Base-by-base conservation (phyloP, 2,888 invertebrate species). In the Epicampocera succincta region DNA sequence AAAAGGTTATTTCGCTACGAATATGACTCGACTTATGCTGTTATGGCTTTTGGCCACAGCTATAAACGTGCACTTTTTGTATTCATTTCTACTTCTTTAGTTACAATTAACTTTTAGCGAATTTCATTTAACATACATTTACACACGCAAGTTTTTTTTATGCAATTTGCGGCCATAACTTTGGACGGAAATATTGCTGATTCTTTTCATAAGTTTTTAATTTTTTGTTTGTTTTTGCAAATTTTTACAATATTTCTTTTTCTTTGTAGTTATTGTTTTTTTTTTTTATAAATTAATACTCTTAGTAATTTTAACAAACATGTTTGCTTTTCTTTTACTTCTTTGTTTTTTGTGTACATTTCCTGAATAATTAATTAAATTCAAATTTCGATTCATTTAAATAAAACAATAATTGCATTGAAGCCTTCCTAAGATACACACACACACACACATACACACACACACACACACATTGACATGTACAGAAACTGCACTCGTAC, bases 281-380 rank as follows among this genome's bases (percentile, higher is more conserved):
- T 60, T 46, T 54, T 60, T 52, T 68, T 73, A 11, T 58, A 68
- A 44, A 42, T 71, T 40, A 52, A 44, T 52, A 46, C n/a, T 58
- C 29, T 56, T 38, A 65, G 21, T 44, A 54, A 13, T 46, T 63
- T 54, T n/a, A 44, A 19, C 38, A 54, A 15, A 33, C n/a, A 54
- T 21, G 46, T 25, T 17, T n/a, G 13, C 21, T 21, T 13, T n/a
- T n/a, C n/a, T 1, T 33, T 33, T 25, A 2, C 4, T 19, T 42
- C 11, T 25, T 13, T n/a, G n/a, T n/a, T n/a, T 44, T 25, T 54
- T 29, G 21, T 61, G 52, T 78, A 78, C 78, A 82, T 82, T 78
- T 82, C 78, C 82, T 82, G 78, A 78, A 82, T 82, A 82, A 71
- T 75, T 75, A 82, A 82, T 82, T 75, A 54, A 82, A 75, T 82